Base-by-base conservation (phyloP, 2,113 vertebrate genomes). In the Naja naja region DNA sequence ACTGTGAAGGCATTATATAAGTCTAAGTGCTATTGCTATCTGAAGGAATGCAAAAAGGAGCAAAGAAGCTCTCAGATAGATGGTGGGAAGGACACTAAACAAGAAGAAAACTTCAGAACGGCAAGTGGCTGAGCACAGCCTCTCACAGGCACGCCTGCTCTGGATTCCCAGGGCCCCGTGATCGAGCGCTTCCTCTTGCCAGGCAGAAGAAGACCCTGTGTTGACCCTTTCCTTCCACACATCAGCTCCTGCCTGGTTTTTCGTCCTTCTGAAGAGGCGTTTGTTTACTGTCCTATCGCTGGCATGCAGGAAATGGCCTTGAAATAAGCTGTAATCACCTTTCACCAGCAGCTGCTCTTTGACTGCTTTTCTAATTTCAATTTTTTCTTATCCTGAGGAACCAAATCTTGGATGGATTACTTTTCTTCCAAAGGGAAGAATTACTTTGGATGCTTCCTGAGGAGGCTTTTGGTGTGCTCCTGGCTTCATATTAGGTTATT, bases 281-380 rank as follows among this genome's bases (percentile, higher is more conserved):
- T 97, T 97, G 97, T 97, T 97, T 97, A 97, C 97, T 96, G 96
- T 94, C 95, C 96, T 94, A 96, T 95, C 97, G 93, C 0, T 96
- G 97, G 97, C 96, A 97, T 95, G 97, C 97, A 97, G 97, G 97
- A 97, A 97, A 93, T 93, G 94, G 97, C 95, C 96, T 96, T 96
- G 96, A 97, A 96, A 97, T 94, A 94, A 97, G 96, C 96, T 96
- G 96, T 95, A 97, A 96, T 97, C 96, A 96, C 97, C 95, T 94
- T 95, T 97, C 95, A 95, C 95, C 95, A 95, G 95, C 96, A 97
- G 95, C 91, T 94, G 94, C 95, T 94, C 94, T 95, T 96, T 95
- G 94, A 92, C 91, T 97, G 93, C 95, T 93, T 94, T 90, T 96
- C 96, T 97, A 96, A 96, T 96, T 96, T 95, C 95, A 96, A 95